Base-by-base conservation (phyloP, 2,797 vertebrate genomes). In the Mastacembelus armatus region DNA sequence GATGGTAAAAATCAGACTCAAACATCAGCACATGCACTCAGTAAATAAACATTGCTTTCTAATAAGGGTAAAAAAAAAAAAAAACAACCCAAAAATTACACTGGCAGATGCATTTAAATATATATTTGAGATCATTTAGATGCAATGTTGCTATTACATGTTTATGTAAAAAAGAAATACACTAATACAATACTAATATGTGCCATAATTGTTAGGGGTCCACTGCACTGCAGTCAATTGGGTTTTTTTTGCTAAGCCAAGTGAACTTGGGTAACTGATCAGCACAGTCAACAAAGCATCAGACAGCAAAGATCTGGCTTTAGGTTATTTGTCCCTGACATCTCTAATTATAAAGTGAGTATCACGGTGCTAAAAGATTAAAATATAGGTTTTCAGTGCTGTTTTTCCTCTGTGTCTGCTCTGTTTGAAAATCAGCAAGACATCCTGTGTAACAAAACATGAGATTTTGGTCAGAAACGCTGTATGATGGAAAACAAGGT, bases 401-500 rank as follows among this genome's bases (percentile, higher is more conserved):
- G 5, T 29, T 21, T 15, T 18, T 15, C 30, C 9, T 11, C 27
- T 5, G n/a, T n/a, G n/a, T n/a, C n/a, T n/a, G n/a, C n/a, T n/a
- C n/a, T n/a, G n/a, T n/a, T n/a, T n/a, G n/a, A n/a, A n/a, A n/a
- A n/a, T n/a, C n/a, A n/a, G n/a, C n/a, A n/a, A n/a, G n/a, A n/a
- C n/a, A n/a, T n/a, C n/a, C 52, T 67, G 49, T 36, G 5, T 14
- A 16, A 48, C 10, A 26, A 63, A 45, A 43, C 12, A 55, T 62
- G 62, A 32, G 55, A 65, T n/a, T 69, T n/a, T 43, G 27, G 44
- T 64, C 49, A 57, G 27, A 27, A 47, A 40, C n/a, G 38, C 14
- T 38, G n/a, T 8, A 16, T 18, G 39, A 57, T n/a, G 66, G 43
- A 4, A 44, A 57, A 27, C 15, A 18, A 30, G 18, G 19, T 40